Evolutionary conservation across 2,797 vertebrate genomes (phyloP).

Genomic region (Cottoperca gobio): DNA sequence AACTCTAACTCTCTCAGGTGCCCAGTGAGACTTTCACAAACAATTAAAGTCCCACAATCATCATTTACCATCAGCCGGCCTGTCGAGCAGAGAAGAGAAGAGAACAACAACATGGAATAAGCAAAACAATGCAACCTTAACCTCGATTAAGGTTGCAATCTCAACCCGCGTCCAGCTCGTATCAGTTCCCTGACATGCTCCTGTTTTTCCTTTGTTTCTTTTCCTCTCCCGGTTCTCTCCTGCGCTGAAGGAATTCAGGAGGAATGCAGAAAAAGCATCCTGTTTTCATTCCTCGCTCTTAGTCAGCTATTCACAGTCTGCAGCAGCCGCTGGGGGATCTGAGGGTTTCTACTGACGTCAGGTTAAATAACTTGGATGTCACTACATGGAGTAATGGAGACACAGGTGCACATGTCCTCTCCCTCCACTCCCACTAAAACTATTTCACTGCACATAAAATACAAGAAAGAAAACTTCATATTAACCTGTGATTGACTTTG

Average conservation of each 20-base stretch:
- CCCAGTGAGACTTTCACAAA: slow-evolving; percentile 2
- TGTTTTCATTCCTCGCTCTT: slow-evolving; percentile 81
- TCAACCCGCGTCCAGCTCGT: slow-evolving; percentile 60
- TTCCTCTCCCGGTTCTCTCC: slow-evolving; percentile 58
- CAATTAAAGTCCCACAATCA: slow-evolving; percentile 34
- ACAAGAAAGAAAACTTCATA: neutral
- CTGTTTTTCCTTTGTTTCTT: slow-evolving; percentile 75
- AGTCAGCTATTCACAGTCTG: slow-evolving; percentile 73
- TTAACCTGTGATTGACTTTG: neutral
- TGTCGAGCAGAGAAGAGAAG: slow-evolving; percentile 8
- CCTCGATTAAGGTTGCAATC: slow-evolving; percentile 76
- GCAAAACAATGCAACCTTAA: slow-evolving; percentile 53
- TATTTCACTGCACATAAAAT: neutral
- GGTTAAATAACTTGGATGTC: slow-evolving; percentile 31
- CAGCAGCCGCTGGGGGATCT: slow-evolving; percentile 10
- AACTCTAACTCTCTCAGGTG: neutral
- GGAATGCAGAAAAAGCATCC: slow-evolving; percentile 84
- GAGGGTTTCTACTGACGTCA: slow-evolving; percentile 53
- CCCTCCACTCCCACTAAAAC: no score
- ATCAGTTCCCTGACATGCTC: slow-evolving; percentile 71
- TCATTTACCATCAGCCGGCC: slow-evolving; percentile 41
- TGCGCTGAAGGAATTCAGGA: slow-evolving; percentile 73
- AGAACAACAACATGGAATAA: slow-evolving; percentile 15
- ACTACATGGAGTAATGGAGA: neutral
- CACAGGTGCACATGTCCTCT: slow-evolving; percentile 49